Evolutionary conservation across 2,888 invertebrate species (phyloP), one percentile per base, ranked within the genome.

Genomic region (Melanophora roralis): DNA sequence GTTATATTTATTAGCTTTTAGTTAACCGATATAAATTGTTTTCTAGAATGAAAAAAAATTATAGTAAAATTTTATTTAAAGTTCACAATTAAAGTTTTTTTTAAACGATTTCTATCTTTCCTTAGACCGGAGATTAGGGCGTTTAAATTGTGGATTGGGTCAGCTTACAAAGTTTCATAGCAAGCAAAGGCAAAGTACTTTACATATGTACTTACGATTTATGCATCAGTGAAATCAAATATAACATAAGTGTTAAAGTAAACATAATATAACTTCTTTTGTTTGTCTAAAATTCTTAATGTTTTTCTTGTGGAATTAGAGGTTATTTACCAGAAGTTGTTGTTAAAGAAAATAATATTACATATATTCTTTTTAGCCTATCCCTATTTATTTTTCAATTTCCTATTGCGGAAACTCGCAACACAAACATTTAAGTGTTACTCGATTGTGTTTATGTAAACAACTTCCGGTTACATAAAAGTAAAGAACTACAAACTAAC

Each of bases 61-160:
- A n/a, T n/a, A n/a, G n/a, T n/a, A n/a, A n/a, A n/a, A n/a, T n/a
- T n/a, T n/a, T n/a, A n/a, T n/a, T n/a, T n/a, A n/a, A n/a, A 3
- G 27, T 27, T 27, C 27, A 27, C 6, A n/a, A n/a, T 6, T 27
- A 27, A 5, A 27, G 27, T 6, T 27, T 47, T 27, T 53, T 21
- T 72, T 14, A 47, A 36, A 57, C 65, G 38, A 51, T 74, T 47
- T 64, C 16, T 40, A 49, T 57, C 40, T 27, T 34, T 40, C 38
- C 47, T 57, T 76, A 65, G 38, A 67, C 59, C 81, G 81, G 78
- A 79, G 77, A 81, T 71, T 77, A 38, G 78, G 71, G 78, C 78
- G 57, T 73, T 81, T 59, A 73, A 59, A 53, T 51, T 74, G 51
- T 73, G 53, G 53, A 60, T 36, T 60, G 53, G 32, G 34, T 57